These are phyloP conservation scores for Tiliqua scincoides DNA, from an alignment of 2,113 vertebrate genomes.

Conservation along the genomic window DNA sequence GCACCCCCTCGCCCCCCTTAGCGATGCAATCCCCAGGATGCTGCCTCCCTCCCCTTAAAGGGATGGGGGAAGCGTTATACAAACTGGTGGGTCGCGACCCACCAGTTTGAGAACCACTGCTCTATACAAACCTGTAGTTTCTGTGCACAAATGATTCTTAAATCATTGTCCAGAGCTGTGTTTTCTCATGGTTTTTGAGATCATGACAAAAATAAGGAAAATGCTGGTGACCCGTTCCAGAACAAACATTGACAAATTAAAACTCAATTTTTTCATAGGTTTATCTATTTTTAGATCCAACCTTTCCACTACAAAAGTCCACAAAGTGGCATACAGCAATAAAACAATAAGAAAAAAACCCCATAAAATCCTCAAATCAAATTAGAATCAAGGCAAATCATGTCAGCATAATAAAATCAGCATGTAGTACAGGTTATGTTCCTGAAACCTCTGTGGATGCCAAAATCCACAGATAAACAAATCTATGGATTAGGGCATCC, in stretches of 20 bases:
- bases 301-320: not conserved
- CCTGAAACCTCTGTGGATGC: no score
- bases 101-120: no score
- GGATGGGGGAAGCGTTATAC: no score
- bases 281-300: not conserved
- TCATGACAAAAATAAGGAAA: not conserved
- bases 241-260: not conserved
- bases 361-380: not conserved
- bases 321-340: not conserved
- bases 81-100: no score
- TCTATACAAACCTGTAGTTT: no score
- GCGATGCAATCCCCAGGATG: no score
- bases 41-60: no score
- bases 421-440: no score
- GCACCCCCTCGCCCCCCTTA: no score
- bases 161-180: not conserved
- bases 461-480: no score
- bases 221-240: not conserved
- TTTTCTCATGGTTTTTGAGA: not conserved
- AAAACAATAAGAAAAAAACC: not conserved
- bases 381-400: not conserved
- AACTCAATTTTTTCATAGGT: not conserved
- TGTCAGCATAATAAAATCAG: not conserved
- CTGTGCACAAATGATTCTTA: not conserved
- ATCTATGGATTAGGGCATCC: no score